Evolutionary conservation across 2,113 vertebrate species (phyloP), one percentile per base, ranked within the genome.

Genomic region (Osmerus eperlanus): DNA sequence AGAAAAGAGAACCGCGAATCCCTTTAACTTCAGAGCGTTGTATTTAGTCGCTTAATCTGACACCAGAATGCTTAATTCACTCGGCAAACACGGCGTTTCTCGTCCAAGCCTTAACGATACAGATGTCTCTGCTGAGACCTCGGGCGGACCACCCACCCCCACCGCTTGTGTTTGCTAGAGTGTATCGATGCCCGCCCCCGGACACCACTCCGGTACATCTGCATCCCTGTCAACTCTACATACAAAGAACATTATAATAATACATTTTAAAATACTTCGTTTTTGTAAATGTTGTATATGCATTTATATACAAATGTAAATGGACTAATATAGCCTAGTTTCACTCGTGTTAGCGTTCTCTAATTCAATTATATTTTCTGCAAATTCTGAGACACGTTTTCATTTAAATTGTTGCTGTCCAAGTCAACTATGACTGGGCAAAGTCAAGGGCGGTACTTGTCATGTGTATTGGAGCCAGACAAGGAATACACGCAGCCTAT

Each of bases 391-490:
- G 41, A 47, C 41, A 47, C 41, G 41, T 47, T 47, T 47, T 47
- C 41, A 8, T 47, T 47, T 5, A 47, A 47, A 47, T 47, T 47
- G 41, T 47, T 47, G 41, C 9, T 47, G 41, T 5, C 41, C 41
- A 47, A 47, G 9, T 21, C 14, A 54, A 68, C 52, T 56, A 16
- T 16, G 11, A 15, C 9, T 3, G 14, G 13, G 54, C 47, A 71
- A 75, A 79, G 41, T 75, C 62, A 81, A 84, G 71, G 62, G 19
- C 47, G 64, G 32, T 63, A 6, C 64, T 23, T 28, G 23, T 51
- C 51, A 84, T 91, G 91, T 91, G 87, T 91, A 92, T 92, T 92
- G 80, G 82, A 83, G 78, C 89, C 92, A 93, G 92, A 92, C 92
- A 67, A 62, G 63, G 86, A 91, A 91, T 90, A 88, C 84, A 68